Evolutionary conservation across 1,140 invertebrate genomes (phyloP), one percentile per base, ranked within the genome.

Genomic region (Heterodera schachtii): DNA sequence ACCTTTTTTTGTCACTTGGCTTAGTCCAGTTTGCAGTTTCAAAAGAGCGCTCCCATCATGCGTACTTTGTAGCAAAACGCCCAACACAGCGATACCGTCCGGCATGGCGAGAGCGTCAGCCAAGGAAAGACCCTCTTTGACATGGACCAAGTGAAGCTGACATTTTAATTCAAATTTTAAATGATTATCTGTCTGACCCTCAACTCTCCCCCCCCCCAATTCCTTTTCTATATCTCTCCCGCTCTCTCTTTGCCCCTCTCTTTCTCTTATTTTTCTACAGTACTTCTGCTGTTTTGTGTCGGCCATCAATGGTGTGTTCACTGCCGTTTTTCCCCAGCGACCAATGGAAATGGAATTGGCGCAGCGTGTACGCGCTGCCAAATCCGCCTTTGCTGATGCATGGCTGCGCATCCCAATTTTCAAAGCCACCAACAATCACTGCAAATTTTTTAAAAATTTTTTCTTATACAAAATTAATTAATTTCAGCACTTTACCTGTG

Each of bases 281-380:
- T 60, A 60, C 57, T 13, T 60, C 57, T 71, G 69, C 44, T 3
- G 11, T 21, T 7, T 9, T 31, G 41, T 21, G n/a, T 71, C 3
- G 4, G 11, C 44, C 69, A 16, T 71, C 88, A 86, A 81, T 89
- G 88, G 21, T 49, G 11, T 76, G 75, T 31, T 76, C 75, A 57
- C 75, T 76, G 7, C 75, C 75, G 5, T 16, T 16, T 11, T 2
- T 21, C n/a, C 64, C 43, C 19, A 31, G 92, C 0, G 95, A 95
- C 94, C 94, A 95, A 88, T 95, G 95, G 81, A 95, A 93, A 90
- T 95, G 94, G 66, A 95, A 90, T 87, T 96, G 95, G 43, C 93
- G 92, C 84, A 96, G 95, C 52, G 93, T 90, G 87, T 95, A 96
- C 81, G 91, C 92, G 3, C 92, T 92, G 0, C 92, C 92, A 0